These are phyloP conservation scores for Spodoptera picta DNA, from an alignment of 2,888 invertebrate species.

Conservation along the genomic window DNA sequence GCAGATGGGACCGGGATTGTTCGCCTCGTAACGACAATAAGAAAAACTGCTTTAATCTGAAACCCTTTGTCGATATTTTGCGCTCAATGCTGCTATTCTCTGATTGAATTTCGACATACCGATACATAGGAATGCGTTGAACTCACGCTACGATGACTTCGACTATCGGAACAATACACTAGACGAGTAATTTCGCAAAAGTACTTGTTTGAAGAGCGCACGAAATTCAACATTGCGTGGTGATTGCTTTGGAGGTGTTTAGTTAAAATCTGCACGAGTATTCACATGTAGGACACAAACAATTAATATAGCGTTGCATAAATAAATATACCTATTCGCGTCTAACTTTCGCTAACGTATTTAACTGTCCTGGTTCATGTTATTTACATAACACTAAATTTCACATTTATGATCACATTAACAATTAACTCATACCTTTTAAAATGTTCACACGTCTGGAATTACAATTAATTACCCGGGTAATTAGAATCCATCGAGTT, in stretches of 20 bases:
- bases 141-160: constrained; percentile 21
- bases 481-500: constrained; percentile 54
- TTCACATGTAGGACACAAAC: constrained; percentile 7
- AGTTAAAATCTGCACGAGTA: constrained; percentile 1
- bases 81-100: constrained; percentile 57
- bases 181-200: constrained; percentile 21
- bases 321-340: constrained; percentile 14
- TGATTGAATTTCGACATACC: constrained; percentile 64
- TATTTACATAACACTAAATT: constrained; percentile 53
- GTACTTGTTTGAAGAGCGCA: constrained; percentile 28
- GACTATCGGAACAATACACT: constrained; percentile 32
- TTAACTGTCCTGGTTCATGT: constrained; percentile 30
- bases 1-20: constrained; percentile 74
- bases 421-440: constrained; percentile 35
- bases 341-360: constrained; percentile 22
- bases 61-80: constrained; percentile 69
- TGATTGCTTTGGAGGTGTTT: constrained; percentile 15
- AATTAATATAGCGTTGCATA: constrained; percentile 24
- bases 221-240: constrained; percentile 21
- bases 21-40: constrained; percentile 72
- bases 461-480: constrained; percentile 54
- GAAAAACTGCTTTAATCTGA: constrained; percentile 75
- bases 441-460: constrained; percentile 53
- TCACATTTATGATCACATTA: constrained; percentile 51
- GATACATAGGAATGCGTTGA: constrained; percentile 46